phyloP scores from a whole-genome alignment of 2,797 vertebrate genomes.

The Poecilia wingei region DNA sequence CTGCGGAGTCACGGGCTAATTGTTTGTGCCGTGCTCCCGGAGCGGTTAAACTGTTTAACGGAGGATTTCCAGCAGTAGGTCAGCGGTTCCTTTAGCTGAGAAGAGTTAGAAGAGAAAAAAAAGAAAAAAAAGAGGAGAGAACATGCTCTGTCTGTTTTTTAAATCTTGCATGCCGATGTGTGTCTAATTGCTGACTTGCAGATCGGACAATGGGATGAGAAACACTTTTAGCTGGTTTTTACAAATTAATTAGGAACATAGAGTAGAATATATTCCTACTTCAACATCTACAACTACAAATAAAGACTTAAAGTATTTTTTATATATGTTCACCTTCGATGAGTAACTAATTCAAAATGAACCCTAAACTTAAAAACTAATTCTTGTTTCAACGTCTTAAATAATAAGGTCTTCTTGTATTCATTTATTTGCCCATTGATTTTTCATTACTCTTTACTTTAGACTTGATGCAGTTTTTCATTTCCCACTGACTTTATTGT shows the following conservation, averaged over 20 bases:
- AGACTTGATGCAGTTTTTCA: neutral
- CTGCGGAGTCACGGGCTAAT: conserved; percentile 67
- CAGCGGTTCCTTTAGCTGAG: conserved; percentile 49
- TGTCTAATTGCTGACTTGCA: conserved; percentile 20
- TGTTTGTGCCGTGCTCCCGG: conserved; percentile 61
- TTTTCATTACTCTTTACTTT: neutral
- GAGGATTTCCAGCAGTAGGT: conserved; percentile 46
- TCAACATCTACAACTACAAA: neutral
- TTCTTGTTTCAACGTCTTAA: neutral
- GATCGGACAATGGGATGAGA: neutral
- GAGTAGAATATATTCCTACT: neutral
- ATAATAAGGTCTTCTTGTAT: neutral
- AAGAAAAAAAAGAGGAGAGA: neutral
- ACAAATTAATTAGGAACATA: neutral
- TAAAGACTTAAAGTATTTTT: neutral
- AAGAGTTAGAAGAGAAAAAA: neutral
- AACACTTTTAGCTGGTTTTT: neutral
- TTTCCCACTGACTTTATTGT: neutral
- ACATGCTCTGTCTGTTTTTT: conserved; percentile 10
- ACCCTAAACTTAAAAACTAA: neutral
- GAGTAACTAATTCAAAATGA: neutral
- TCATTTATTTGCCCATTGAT: neutral
- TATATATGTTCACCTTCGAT: neutral
- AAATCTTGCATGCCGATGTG: conserved; percentile 20
- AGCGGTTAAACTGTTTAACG: conserved; percentile 43